Conservation (phyloP, 1,140 invertebrate species). For the Matsumurasca onukii region DNA sequence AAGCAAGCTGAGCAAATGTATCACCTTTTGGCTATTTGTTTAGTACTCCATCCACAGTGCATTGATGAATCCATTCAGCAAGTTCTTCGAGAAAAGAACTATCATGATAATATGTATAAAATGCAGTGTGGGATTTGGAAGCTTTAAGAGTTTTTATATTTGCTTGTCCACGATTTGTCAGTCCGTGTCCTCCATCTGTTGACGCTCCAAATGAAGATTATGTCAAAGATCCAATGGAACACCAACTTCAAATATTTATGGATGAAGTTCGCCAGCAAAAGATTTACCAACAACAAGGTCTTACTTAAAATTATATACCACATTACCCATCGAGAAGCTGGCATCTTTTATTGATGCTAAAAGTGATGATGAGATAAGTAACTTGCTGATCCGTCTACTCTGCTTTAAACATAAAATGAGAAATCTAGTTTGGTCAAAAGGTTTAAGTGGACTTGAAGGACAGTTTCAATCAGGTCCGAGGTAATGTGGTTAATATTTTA, state of each 20-base stretch:
- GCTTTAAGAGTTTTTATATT: slow-evolving; percentile 93
- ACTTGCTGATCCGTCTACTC: slow-evolving; percentile 83
- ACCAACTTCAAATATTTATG: slow-evolving; percentile 86
- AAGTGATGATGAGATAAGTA: slow-evolving; percentile 49
- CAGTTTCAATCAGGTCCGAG: slow-evolving; percentile 96
- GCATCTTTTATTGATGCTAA: slow-evolving; percentile 84
- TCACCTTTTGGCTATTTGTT: slow-evolving; percentile 91
- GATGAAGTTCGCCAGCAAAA: slow-evolving; percentile 94
- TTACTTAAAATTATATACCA: slow-evolving; percentile 97
- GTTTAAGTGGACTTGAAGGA: slow-evolving; percentile 90
- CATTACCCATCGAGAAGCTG: slow-evolving; percentile 90
- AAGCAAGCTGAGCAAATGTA: slow-evolving; percentile 99
- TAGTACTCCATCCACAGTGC: slow-evolving; percentile 97
- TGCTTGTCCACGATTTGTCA: slow-evolving; percentile 96
- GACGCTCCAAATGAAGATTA: slow-evolving; percentile 64
- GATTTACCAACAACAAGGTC: slow-evolving; percentile 89
- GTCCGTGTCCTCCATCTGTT: slow-evolving; percentile 87
- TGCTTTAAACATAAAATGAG: slow-evolving; percentile 99
- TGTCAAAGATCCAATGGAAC: slow-evolving; percentile 76
- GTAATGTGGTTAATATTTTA: too few relatives aligned
- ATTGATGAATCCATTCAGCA: slow-evolving; percentile 98
- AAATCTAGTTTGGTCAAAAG: slow-evolving; percentile 97
- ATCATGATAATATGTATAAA: slow-evolving; percentile 94
- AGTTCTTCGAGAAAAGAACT: slow-evolving; percentile 86
- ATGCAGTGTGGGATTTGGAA: slow-evolving; percentile 93